Base-by-base conservation (phyloP, 1,140 invertebrate species). In the Saccostrea glomerata region DNA sequence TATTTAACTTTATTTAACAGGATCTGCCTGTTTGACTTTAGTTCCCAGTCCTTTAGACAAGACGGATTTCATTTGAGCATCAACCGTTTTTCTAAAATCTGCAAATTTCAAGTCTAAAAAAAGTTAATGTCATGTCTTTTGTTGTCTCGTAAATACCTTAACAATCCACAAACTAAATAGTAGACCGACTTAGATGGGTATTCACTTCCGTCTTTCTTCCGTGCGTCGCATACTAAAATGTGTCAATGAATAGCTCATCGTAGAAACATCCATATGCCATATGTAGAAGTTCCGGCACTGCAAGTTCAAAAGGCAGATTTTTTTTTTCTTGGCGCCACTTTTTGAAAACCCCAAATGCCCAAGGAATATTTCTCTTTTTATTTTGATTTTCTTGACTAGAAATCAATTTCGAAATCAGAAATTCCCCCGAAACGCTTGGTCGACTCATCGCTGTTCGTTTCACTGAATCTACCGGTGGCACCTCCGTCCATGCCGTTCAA, bases 171-270 rank as follows among this genome's bases (percentile, higher is more conserved):
- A 36, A 36, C 30, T 58, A 86, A 23, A 20, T 54, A 60, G 25
- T 47, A 83, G 13, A 83, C 36, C 58, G 60, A 70, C n/a, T 70
- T 36, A 47, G 60, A 60, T 58, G 85, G 63, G 47, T 86, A 86
- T 55, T 47, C 13, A 23, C 82, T 83, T 83, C 82, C 82, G 54
- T 83, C 82, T 13, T 40, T 73, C 15, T 70, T 86, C 6, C 63
- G 58, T 30, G 63, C 47, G 23, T 86, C 85, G 5, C 25, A 25
- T 36, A 86, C 63, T n/a, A 47, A 70, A 86, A 23, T 30, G 30
- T 47, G 30, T 23, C 25, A 86, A 63, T 23, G 47, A 86, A 70
- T 86, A 47, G 63, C 63, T 73, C 85, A 86, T 86, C 15, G 11
- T n/a, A 5, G 30, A 40, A 40, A 23, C 25, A 86, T 63, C 47